phyloP scores from a whole-genome alignment of 2,113 vertebrate genomes.

The Dissostichus mawsoni region DNA sequence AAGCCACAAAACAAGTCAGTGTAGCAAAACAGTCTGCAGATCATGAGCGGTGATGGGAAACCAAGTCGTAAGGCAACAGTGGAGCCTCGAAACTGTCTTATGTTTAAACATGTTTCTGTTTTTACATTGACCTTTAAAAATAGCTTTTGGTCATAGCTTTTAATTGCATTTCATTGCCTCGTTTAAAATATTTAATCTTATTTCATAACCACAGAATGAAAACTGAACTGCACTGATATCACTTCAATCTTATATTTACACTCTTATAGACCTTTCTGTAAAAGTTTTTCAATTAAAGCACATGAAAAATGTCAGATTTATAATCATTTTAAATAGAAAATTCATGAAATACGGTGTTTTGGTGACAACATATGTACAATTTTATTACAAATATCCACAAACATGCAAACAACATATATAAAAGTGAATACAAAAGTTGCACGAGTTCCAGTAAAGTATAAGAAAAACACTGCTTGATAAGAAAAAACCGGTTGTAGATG shows the following conservation, averaged over 20 bases:
- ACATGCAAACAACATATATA: conserved; percentile 74
- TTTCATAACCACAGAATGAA: not conserved
- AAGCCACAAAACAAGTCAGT: conserved; percentile 39
- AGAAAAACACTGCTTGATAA: conserved; percentile 34
- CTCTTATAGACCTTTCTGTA: not conserved
- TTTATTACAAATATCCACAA: conserved; percentile 85
- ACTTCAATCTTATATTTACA: not conserved
- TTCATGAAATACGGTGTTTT: conserved; percentile 38
- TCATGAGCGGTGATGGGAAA: conserved; percentile 45
- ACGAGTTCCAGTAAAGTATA: conserved; percentile 47
- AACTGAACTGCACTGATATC: not conserved
- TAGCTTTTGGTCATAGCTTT: conserved; percentile 1
- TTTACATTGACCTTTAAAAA: not conserved
- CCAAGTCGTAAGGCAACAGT: conserved; percentile 21
- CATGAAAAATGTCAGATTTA: not conserved
- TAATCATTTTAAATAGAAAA: conserved; percentile 21
- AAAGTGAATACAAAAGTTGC: conserved; percentile 62
- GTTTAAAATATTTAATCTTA: not conserved
- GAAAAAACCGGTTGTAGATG: conserved; percentile 38
- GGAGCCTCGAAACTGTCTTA: not conserved
- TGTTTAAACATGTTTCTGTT: not conserved
- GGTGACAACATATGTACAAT: conserved; percentile 75
- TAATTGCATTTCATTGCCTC: not conserved
- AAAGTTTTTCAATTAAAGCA: not conserved
- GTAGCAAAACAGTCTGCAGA: conserved; percentile 31